Base-by-base conservation (phyloP, 30 jellyfish, hydroid and myxozoan genomes). In the Morbakka virulenta region DNA sequence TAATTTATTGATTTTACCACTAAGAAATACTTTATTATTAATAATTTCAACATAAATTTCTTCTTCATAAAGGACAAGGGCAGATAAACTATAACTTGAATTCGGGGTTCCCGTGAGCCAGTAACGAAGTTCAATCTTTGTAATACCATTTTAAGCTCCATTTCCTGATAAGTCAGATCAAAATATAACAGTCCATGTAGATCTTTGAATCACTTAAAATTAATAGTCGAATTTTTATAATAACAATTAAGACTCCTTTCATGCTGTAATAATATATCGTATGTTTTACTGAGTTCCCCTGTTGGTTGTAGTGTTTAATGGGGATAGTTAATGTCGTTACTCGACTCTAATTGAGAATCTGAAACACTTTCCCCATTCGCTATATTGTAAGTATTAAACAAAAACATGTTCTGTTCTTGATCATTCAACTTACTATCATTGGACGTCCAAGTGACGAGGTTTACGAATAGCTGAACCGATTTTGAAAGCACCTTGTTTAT, bases 381-480 rank as follows among this genome's bases (percentile, higher is more conserved):
- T n/a, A n/a, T n/a, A n/a, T n/a, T n/a, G n/a, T n/a, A n/a, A n/a
- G n/a, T n/a, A 52, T 52, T 52, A 20, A 52, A 64, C 53, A 52
- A 52, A 52, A 52, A 20, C 69, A 52, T 52, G 25, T 52, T 52
- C 69, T 52, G 69, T 52, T 26, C 67, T 30, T 67, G 79, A 67
- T n/a, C 21, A 27, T 27, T 17, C 53, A 67, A 4, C 53, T 67
- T 28, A 29, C 25, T 28, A 3, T 32, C 28, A 67, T 67, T 67
- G 2, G 35, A 31, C 3, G 67, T 63, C 79, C 79, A 67, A 67
- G 35, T 67, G n/a, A n/a, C n/a, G 29, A 23, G 71, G 84, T 72
- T 72, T 72, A 1, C 52, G 76, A 27, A 72, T 41, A 2, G 9
- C 84, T 41, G 84, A 47, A 72, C 73, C 27, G 52, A 72, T 72